Conservation (phyloP, 1,140 invertebrate genomes). For the Archivesica marissinica region DNA sequence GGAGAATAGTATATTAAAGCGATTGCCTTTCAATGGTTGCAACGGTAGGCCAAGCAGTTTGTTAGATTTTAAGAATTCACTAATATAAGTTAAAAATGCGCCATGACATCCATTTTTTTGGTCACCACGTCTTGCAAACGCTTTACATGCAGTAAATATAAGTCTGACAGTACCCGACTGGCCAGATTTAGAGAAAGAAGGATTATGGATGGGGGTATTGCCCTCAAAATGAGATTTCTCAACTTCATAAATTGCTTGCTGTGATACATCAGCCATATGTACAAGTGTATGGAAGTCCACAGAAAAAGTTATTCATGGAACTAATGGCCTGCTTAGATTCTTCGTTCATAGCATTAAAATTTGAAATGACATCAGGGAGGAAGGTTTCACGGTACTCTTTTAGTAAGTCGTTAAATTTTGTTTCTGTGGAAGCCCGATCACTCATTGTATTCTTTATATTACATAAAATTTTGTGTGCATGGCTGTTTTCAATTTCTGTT, state of each 20-base stretch:
- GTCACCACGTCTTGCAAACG: slow-evolving; percentile 29
- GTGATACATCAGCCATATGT: slow-evolving; percentile 47
- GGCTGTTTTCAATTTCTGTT: neutral
- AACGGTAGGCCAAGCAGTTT: neutral
- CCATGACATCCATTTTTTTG: slow-evolving; percentile 48
- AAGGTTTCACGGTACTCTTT: slow-evolving; percentile 44
- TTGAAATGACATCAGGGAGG: neutral
- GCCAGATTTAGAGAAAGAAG: slow-evolving; percentile 1
- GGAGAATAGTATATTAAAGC: slow-evolving; percentile 23
- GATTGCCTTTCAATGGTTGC: neutral
- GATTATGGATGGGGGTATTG: slow-evolving; percentile 19
- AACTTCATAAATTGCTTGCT: slow-evolving; percentile 25
- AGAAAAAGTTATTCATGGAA: slow-evolving; percentile 50
- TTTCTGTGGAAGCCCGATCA: slow-evolving; percentile 59
- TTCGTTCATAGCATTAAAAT: slow-evolving; percentile 3
- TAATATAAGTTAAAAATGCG: slow-evolving; percentile 6
- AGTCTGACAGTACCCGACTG: slow-evolving; percentile 6
- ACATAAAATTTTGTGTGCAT: neutral
- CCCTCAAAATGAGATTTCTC: slow-evolving; percentile 34
- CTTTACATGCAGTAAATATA: slow-evolving; percentile 23
- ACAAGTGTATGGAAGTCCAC: slow-evolving; percentile 60
- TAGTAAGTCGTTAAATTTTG: slow-evolving; percentile 42
- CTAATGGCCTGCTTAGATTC: neutral
- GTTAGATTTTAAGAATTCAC: slow-evolving; percentile 14
- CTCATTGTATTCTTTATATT: slow-evolving; percentile 53